Evolutionary conservation across 2,888 invertebrate genomes (phyloP).

Genomic region (Agrochola lychnidis): DNA sequence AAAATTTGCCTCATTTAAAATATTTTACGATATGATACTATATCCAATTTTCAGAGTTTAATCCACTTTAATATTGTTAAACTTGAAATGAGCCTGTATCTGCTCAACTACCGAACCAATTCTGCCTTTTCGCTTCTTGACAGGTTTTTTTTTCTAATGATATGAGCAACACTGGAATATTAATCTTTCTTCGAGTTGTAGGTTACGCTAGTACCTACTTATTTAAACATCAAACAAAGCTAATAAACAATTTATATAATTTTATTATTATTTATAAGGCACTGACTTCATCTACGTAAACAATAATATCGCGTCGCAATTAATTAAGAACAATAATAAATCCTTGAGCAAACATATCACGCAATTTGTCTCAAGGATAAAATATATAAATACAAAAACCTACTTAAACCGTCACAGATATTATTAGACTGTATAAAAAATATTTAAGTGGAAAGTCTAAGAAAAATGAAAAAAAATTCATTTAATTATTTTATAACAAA

Average conservation of each 20-base stretch:
- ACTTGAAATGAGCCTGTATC: not conserved
- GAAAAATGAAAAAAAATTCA: not conserved
- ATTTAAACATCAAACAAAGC: slow-evolving; percentile 1
- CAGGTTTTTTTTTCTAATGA: no score
- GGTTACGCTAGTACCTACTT: not conserved
- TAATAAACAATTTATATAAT: slow-evolving; percentile 15
- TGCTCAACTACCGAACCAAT: not conserved
- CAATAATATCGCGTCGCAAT: slow-evolving; percentile 46
- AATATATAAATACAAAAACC: slow-evolving; percentile 15
- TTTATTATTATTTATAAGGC: slow-evolving; percentile 26
- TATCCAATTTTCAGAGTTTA: not conserved
- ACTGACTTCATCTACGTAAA: slow-evolving; percentile 30
- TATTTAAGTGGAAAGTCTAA: not conserved
- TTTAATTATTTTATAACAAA: not conserved
- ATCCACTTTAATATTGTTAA: no score
- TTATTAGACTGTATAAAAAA: slow-evolving; percentile 17
- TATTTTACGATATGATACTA: not conserved
- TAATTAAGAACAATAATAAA: slow-evolving; percentile 56
- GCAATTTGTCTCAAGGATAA: slow-evolving; percentile 56
- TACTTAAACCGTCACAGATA: not conserved
- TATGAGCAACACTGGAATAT: no score
- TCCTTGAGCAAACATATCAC: slow-evolving; percentile 35
- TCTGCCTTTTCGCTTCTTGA: not conserved
- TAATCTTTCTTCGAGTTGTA: not conserved
- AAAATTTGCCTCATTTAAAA: slow-evolving; percentile 26